phyloP scores from a whole-genome alignment of 2,888 invertebrate genomes.

The Thelaira solivaga region DNA sequence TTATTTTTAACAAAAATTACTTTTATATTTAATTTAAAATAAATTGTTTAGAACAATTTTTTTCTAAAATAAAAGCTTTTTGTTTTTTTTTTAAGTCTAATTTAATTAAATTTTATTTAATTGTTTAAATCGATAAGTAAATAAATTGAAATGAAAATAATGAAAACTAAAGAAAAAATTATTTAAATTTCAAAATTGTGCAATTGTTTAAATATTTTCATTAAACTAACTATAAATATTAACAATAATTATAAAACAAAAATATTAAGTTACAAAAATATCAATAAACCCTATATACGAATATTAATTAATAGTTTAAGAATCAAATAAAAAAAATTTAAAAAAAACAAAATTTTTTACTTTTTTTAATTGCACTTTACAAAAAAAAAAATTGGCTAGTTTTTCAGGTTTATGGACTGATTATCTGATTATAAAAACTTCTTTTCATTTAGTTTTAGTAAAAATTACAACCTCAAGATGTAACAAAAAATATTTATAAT shows the following conservation, averaged over 20 bases:
- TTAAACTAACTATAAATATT: slow-evolving; percentile 49
- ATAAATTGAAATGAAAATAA: slow-evolving; percentile 36
- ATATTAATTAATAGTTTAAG: slow-evolving; percentile 58
- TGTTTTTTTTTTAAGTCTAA: slow-evolving; percentile 41
- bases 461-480: no score
- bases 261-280: slow-evolving; percentile 38
- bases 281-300: slow-evolving; percentile 46
- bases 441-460: no score
- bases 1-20: slow-evolving; percentile 17
- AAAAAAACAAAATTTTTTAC: slow-evolving; percentile 36
- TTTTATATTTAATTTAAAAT: slow-evolving; percentile 49
- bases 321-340: slow-evolving; percentile 31
- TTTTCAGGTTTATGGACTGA: no score
- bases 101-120: slow-evolving; percentile 13
- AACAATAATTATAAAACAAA: slow-evolving; percentile 29
- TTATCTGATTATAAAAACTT: no score
- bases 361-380: slow-evolving; percentile 40
- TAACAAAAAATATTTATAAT: no score
- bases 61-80: slow-evolving; percentile 54
- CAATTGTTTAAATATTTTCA: slow-evolving; percentile 59
- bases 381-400: slow-evolving; percentile 21
- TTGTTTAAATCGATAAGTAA: no score
- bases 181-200: slow-evolving; percentile 60
- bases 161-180: slow-evolving; percentile 30
- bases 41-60: slow-evolving; percentile 61